phyloP scores from a whole-genome alignment of 2,888 invertebrate genomes.

The Macrophya alboannulata region DNA sequence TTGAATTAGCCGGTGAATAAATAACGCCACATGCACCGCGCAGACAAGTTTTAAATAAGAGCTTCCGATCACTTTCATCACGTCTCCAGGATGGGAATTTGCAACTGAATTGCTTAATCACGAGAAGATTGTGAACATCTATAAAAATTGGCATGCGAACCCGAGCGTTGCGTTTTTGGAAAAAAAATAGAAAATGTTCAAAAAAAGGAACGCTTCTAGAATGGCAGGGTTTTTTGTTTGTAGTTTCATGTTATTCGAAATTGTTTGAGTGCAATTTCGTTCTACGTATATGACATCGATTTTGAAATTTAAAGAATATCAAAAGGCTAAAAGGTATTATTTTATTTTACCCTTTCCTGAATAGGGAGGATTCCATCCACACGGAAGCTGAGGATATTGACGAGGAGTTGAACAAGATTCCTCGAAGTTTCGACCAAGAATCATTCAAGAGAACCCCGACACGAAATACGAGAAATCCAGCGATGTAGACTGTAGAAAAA shows the following conservation, averaged over 20 bases:
- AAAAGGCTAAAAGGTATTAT: not conserved
- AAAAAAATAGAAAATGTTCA: not conserved
- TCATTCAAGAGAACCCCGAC: conserved; percentile 59
- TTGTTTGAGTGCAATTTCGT: not conserved
- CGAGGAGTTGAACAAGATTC: conserved; percentile 61
- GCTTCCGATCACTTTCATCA: not conserved
- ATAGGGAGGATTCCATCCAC: conserved; percentile 68
- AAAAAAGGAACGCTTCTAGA: not conserved
- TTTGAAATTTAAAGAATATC: not conserved
- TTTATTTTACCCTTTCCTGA: conserved; percentile 46
- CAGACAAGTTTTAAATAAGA: not conserved
- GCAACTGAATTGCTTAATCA: not conserved
- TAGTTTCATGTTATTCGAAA: not conserved
- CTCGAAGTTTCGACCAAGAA: conserved; percentile 61
- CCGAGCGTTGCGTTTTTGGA: not conserved
- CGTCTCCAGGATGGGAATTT: not conserved
- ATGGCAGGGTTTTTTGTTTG: not conserved
- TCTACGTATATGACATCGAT: not conserved
- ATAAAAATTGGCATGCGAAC: not conserved
- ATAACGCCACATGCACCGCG: not conserved
- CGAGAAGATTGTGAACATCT: not conserved
- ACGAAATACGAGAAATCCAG: conserved; percentile 63
- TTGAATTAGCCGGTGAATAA: not conserved
- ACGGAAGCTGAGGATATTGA: conserved; percentile 63
- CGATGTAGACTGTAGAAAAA: conserved; percentile 63